Percentiles rank a stretch among this genome's conserved stretches.
phyloP scores from a whole-genome alignment of 2,797 vertebrate species.

The Lophotriccus pileatus region DNA sequence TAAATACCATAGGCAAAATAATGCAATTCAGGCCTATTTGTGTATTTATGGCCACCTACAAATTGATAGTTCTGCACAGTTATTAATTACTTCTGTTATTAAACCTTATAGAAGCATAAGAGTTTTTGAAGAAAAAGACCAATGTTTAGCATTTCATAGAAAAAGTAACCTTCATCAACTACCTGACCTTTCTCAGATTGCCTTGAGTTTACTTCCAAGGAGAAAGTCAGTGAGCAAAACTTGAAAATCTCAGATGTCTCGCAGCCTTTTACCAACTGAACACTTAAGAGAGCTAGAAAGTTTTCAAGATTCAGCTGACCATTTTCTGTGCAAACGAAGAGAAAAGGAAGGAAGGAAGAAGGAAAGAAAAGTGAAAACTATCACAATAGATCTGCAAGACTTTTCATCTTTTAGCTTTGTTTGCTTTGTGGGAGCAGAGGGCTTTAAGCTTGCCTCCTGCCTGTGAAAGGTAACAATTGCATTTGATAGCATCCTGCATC shows the following conservation, averaged over 20 bases:
- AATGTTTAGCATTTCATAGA: background rate
- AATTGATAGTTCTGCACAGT: background rate
- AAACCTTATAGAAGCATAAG: background rate
- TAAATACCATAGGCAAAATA: background rate
- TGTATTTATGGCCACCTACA: background rate
- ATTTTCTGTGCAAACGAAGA: background rate
- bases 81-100: constrained; percentile 20
- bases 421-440: background rate
- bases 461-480: background rate
- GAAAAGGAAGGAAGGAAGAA: too few species aligned
- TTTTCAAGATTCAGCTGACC: background rate
- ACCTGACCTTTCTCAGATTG: background rate
- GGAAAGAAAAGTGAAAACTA: background rate
- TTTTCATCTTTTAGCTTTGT: background rate
- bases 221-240: background rate
- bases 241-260: background rate
- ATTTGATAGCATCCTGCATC: background rate
- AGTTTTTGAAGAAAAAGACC: background rate
- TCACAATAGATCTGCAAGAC: background rate
- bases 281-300: background rate
- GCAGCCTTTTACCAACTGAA: background rate
- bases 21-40: background rate
- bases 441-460: background rate
- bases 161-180: background rate
- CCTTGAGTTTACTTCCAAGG: background rate